Conservation (phyloP, 2,113 vertebrate genomes). For the Clarias magur region DNA sequence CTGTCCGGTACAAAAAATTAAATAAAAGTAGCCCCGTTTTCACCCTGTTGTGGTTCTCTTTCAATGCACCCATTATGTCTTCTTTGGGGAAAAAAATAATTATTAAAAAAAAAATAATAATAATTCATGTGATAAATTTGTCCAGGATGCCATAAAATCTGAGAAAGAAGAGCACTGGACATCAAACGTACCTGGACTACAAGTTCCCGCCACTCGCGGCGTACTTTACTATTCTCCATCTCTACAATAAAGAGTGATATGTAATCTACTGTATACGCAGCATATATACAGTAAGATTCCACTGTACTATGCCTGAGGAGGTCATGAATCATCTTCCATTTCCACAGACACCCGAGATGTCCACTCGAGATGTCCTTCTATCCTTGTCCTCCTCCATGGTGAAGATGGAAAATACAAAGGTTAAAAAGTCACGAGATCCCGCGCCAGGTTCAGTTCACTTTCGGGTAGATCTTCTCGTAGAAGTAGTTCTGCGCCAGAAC, state of each 20-base stretch:
- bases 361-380: neutral
- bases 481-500: constrained; percentile 95
- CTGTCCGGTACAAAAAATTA: constrained; percentile 7
- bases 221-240: constrained; percentile 13
- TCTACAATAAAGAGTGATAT: constrained; percentile 17
- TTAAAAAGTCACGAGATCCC: neutral
- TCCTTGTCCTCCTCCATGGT: constrained; percentile 44
- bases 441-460: constrained; percentile 77
- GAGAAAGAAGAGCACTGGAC: neutral
- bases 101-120: neutral
- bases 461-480: constrained; percentile 99
- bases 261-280: neutral
- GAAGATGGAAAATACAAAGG: constrained; percentile 13
- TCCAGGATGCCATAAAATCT: constrained; percentile 1
- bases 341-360: neutral
- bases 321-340: neutral
- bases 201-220: neutral
- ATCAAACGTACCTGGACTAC: neutral
- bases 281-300: constrained; percentile 26
- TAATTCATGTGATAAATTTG: neutral
- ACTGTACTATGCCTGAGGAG: constrained; percentile 16
- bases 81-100: constrained; percentile 6
- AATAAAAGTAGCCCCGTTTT: constrained; percentile 20
- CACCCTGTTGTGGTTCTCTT: constrained; percentile 37
- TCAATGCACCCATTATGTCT: neutral